Conservation (phyloP, 2,797 vertebrate species). For the Enteromius trimaculatus region DNA sequence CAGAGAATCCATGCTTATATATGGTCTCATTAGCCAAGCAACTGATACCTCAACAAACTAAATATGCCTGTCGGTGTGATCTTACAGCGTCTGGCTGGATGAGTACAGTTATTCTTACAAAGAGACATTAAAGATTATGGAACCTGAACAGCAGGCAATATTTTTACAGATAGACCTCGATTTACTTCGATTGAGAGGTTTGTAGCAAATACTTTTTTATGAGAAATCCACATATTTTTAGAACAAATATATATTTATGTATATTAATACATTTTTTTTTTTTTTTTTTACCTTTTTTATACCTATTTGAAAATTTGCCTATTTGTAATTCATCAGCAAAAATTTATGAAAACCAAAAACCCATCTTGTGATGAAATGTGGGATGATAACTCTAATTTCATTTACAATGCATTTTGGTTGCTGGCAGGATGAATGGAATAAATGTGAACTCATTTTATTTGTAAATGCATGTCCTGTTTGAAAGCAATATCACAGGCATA, state of each 20-base stretch:
- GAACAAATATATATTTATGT: too few relatives aligned
- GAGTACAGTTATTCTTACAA: background rate
- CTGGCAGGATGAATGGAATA: background rate
- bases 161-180: background rate
- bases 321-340: background rate
- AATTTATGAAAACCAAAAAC: background rate
- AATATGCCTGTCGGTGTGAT: conserved; percentile 36
- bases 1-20: conserved; percentile 51
- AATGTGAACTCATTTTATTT: background rate
- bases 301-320: background rate
- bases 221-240: background rate
- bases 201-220: background rate
- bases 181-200: background rate
- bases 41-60: conserved; percentile 42
- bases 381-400: background rate
- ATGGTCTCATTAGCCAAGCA: conserved; percentile 52
- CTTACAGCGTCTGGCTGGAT: background rate
- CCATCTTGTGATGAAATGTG: background rate
- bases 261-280: background rate
- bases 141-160: conserved; percentile 3
- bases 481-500: background rate
- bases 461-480: background rate
- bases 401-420: background rate
- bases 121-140: background rate
- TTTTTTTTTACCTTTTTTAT: too few relatives aligned